A percentile compares a stretch with the other conserved stretches of the same genome.
Evolutionary conservation across 2,888 invertebrate genomes (phyloP).

Genomic region (Eulithis testata): DNA sequence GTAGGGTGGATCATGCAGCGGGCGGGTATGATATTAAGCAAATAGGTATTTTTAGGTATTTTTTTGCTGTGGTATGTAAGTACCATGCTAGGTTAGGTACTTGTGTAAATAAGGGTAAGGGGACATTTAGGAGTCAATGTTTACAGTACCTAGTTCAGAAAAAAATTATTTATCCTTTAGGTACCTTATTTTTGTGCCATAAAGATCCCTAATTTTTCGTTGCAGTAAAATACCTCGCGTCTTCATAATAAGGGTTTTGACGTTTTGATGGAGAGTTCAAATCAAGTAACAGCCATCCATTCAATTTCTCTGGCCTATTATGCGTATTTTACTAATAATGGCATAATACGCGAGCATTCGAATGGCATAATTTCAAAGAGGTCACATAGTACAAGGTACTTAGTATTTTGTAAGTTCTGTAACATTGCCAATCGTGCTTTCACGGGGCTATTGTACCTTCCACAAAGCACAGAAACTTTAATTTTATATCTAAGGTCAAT

Average conservation of each 20-base stretch:
- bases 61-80: too few species aligned
- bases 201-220: too few species aligned
- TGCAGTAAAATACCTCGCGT: too few species aligned
- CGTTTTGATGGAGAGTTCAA: conserved; percentile 34
- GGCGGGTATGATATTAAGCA: too few species aligned
- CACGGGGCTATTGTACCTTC: conserved; percentile 26
- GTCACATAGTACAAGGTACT: conserved; percentile 39
- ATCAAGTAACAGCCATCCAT: conserved; percentile 35
- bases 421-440: conserved; percentile 28
- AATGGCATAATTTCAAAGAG: conserved; percentile 44
- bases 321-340: conserved; percentile 54
- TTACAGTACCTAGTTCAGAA: too few species aligned
- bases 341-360: conserved; percentile 46
- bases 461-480: conserved; percentile 29
- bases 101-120: too few species aligned
- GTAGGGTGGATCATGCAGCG: too few species aligned
- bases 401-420: conserved; percentile 46
- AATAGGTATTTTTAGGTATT: too few species aligned
- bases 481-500: conserved; percentile 28
- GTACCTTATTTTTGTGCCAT: too few species aligned
- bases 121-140: too few species aligned
- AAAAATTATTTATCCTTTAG: too few species aligned
- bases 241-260: conserved; percentile 34
- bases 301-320: conserved; percentile 45
- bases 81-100: too few species aligned